phyloP scores from a whole-genome alignment of 2,888 invertebrate genomes.

The Keiferia lycopersicella region DNA sequence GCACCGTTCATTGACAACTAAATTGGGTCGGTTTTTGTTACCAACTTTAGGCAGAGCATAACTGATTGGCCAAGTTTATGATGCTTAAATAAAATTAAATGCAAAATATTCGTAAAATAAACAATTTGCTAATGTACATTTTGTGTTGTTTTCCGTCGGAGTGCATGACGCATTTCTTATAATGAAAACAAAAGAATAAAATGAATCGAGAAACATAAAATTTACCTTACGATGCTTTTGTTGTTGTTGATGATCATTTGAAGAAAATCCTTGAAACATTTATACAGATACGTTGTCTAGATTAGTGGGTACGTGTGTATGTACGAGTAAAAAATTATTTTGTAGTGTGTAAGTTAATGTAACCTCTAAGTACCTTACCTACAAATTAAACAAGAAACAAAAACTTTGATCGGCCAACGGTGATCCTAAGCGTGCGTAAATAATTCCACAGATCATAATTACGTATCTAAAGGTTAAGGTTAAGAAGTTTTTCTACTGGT shows the following conservation, averaged over 20 bases:
- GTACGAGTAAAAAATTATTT: neutral
- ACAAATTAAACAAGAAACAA: neutral
- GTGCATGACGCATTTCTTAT: neutral
- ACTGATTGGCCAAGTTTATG: no score
- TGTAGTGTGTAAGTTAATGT: no score
- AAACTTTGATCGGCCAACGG: neutral
- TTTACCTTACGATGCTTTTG: neutral
- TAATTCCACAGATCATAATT: neutral
- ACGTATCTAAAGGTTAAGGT: neutral
- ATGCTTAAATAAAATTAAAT: no score
- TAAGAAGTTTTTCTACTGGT: neutral
- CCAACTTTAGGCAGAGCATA: neutral
- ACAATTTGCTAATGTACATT: neutral
- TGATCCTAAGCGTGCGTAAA: conserved; percentile 8
- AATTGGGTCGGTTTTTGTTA: neutral
- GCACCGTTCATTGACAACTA: neutral
- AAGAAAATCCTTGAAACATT: neutral
- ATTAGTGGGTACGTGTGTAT: neutral
- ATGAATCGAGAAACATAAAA: neutral
- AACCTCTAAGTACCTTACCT: no score
- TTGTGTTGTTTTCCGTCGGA: neutral
- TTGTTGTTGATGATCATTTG: neutral
- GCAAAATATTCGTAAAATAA: no score
- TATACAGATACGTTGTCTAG: neutral
- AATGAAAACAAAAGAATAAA: neutral